Percentiles rank a stretch among this genome's conserved stretches.
Evolutionary conservation across 1,140 invertebrate species (phyloP).

Genomic region (Sarcophaga bullata): DNA sequence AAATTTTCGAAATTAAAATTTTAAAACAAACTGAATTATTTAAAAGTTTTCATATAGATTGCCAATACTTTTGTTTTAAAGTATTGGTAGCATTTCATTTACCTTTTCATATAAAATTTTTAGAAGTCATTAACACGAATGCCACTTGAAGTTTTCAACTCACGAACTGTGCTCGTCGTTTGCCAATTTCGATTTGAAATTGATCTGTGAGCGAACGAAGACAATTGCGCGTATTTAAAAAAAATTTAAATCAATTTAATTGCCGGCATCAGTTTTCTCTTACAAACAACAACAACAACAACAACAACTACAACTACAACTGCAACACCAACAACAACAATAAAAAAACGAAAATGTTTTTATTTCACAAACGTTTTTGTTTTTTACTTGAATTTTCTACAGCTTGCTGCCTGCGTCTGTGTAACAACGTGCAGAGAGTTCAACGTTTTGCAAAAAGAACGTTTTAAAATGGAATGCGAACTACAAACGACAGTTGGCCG

Average conservation of each 20-base stretch:
- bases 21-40: too few relatives aligned
- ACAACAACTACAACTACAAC: too few relatives aligned
- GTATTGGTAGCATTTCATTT: too few relatives aligned
- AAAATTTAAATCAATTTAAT: slow-evolving; percentile 9
- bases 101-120: too few relatives aligned
- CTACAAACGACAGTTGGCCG: not conserved
- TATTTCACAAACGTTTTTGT: too few relatives aligned
- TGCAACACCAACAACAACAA: too few relatives aligned
- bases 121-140: slow-evolving; percentile 35
- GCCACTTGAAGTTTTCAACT: slow-evolving; percentile 8
- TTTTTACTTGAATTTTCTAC: slow-evolving; percentile 19
- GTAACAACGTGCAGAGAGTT: not conserved
- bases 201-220: not conserved
- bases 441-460: not conserved
- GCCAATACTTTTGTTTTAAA: too few relatives aligned
- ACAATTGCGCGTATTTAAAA: not conserved
- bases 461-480: not conserved
- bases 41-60: too few relatives aligned
- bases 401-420: not conserved
- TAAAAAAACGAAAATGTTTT: not conserved
- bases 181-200: slow-evolving; percentile 7
- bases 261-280: slow-evolving; percentile 33
- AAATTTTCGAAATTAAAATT: too few relatives aligned
- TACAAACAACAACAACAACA: not conserved
- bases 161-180: slow-evolving; percentile 32